A percentile compares a stretch with the other conserved stretches of the same genome.
Evolutionary conservation across 2,797 vertebrate species (phyloP).

Genomic region (Acanthornis magna): DNA sequence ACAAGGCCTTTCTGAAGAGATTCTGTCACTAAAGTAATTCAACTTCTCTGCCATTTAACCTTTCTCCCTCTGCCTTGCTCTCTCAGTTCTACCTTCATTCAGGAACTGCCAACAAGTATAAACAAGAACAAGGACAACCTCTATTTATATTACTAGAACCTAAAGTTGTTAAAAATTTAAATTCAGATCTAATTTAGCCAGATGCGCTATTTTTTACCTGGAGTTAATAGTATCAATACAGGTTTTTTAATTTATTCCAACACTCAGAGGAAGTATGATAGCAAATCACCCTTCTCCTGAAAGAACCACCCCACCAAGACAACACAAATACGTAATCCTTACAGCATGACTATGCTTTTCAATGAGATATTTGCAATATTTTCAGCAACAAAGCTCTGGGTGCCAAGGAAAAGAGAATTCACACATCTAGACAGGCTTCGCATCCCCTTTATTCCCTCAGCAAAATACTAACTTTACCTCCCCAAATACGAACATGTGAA

Average conservation of each 20-base stretch:
- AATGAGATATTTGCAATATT: neutral
- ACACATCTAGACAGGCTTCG: neutral
- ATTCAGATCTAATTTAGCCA: neutral
- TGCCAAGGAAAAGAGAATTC: neutral
- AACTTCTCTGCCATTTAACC: conserved; percentile 56
- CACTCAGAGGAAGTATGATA: neutral
- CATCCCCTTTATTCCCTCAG: neutral
- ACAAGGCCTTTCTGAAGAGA: conserved; percentile 50
- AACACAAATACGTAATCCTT: neutral
- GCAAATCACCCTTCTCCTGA: neutral
- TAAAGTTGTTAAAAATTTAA: neutral
- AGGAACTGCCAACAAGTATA: neutral
- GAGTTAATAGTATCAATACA: neutral
- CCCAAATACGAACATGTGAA: neutral
- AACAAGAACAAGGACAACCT: neutral
- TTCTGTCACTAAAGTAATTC: conserved; percentile 62
- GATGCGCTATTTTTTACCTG: neutral
- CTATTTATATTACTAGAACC: neutral
- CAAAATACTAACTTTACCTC: neutral
- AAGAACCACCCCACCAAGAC: neutral
- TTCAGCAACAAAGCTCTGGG: neutral
- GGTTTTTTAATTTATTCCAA: neutral
- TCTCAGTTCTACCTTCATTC: neutral
- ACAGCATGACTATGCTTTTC: neutral
- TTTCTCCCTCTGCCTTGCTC: neutral